phyloP scores from a whole-genome alignment of 1,140 invertebrate species.

The Sinonovacula constricta region DNA sequence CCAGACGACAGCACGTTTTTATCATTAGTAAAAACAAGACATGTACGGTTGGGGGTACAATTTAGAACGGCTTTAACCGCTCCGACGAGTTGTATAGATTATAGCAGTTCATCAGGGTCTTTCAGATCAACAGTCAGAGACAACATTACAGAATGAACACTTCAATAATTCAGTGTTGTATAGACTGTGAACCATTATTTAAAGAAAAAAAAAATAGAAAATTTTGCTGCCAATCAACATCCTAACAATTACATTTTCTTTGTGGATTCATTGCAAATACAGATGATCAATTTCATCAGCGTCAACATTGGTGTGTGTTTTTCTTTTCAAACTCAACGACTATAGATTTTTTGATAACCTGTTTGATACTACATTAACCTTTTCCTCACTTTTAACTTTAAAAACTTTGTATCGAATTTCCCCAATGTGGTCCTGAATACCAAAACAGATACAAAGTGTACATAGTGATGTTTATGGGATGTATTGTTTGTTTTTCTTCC shows the following conservation, averaged over 20 bases:
- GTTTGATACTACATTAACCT: conserved; percentile 13
- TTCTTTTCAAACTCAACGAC: conserved; percentile 9
- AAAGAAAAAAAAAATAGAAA: background rate
- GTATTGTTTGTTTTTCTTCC: too few relatives aligned
- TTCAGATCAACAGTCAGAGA: conserved; percentile 31
- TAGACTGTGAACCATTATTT: conserved; percentile 20
- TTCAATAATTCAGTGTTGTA: conserved; percentile 25
- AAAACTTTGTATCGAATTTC: background rate
- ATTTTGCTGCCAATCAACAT: conserved; percentile 26
- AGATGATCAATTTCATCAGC: conserved; percentile 1
- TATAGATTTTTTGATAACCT: conserved; percentile 13
- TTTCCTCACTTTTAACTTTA: too few relatives aligned
- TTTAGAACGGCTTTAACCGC: conserved; percentile 25
- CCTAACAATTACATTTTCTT: conserved; percentile 1
- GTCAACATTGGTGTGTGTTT: conserved; percentile 26
- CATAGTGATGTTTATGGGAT: too few relatives aligned
- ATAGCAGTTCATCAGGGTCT: conserved; percentile 26
- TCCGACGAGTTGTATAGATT: conserved; percentile 36
- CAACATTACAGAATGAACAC: conserved; percentile 38
- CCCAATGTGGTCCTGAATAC: background rate
- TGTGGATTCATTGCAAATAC: too few relatives aligned
- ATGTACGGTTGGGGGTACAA: conserved; percentile 32
- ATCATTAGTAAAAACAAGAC: conserved; percentile 23
- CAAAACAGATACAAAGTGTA: too few relatives aligned
- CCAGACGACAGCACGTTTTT: conserved; percentile 1